Base-by-base conservation (phyloP, 2,888 invertebrate species). In the Diogma glabrata region DNA sequence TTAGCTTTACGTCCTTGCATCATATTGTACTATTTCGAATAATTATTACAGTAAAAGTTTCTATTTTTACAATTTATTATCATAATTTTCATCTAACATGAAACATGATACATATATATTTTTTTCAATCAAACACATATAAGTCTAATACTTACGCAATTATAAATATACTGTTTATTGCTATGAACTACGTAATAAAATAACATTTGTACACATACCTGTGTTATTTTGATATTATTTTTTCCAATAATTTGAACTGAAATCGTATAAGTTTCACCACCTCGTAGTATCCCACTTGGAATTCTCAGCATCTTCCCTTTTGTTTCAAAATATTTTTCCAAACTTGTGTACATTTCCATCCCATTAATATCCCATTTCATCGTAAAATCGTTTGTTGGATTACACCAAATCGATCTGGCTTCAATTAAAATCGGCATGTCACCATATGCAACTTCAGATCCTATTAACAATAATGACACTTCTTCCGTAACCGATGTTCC, bases 401-500 rank as follows among this genome's bases (percentile, higher is more conserved):
- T 16, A 49, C 49, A 49, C 26, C 26, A 49, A 28, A 38, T 38
- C 12, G 26, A 19, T 16, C 19, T 14, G 2, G 49, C 49, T 19
- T 36, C 36, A 10, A 38, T 19, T 20, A 49, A 38, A 24, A 26
- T 28, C n/a, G 36, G 36, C n/a, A 36, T 49, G 17, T 49, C 38
- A 23, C 36, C 36, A 14, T 38, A 38, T 5, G 36, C 5, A 3
- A 38, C 38, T 49, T 49, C 49, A 7, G 49, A 36, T 7, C 49
- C 49, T 7, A 38, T 36, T 16, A 49, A 17, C n/a, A 49, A 17
- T 24, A 49, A 26, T 19, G 49, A 38, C 9, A 22, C 23, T 38
- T 38, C 49, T 5, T 49, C 48, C 20, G 20, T 48, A 16, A 33
- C 26, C 26, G 46, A 46, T 3, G 46, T 46, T 33, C 48, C 48